Evolutionary conservation across 2,888 invertebrate genomes (phyloP).

Genomic region (Schizaphis graminum): DNA sequence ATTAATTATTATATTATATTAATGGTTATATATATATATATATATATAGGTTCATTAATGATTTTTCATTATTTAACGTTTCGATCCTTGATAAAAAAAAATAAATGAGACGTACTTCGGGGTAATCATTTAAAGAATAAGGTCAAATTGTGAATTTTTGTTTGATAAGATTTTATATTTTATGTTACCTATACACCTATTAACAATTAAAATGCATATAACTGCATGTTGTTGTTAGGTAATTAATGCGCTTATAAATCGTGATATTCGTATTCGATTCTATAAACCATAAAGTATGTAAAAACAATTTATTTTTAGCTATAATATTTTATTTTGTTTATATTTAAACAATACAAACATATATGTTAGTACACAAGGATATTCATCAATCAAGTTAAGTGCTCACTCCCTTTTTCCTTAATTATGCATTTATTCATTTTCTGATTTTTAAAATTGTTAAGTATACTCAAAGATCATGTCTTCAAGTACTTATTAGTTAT

Average conservation of each 20-base stretch:
- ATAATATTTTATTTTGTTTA: background rate
- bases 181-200: background rate
- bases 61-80: background rate
- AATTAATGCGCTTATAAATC: background rate
- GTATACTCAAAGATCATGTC: background rate
- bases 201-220: background rate
- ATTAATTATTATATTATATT: background rate
- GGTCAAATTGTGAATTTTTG: background rate
- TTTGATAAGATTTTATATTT: background rate
- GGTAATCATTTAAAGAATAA: background rate
- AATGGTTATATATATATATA: background rate
- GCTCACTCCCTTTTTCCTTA: background rate
- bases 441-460: background rate
- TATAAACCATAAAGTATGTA: background rate
- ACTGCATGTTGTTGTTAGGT: background rate
- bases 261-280: background rate
- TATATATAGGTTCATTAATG: background rate
- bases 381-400: background rate
- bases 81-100: background rate
- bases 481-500: background rate
- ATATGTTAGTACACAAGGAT: too few species aligned
- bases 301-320: background rate
- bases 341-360: background rate
- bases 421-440: background rate
- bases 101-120: background rate